Percentiles rank a stretch among this genome's conserved stretches.
Conservation (phyloP, 1,140 invertebrate species). For the Triops longicaudatus region DNA sequence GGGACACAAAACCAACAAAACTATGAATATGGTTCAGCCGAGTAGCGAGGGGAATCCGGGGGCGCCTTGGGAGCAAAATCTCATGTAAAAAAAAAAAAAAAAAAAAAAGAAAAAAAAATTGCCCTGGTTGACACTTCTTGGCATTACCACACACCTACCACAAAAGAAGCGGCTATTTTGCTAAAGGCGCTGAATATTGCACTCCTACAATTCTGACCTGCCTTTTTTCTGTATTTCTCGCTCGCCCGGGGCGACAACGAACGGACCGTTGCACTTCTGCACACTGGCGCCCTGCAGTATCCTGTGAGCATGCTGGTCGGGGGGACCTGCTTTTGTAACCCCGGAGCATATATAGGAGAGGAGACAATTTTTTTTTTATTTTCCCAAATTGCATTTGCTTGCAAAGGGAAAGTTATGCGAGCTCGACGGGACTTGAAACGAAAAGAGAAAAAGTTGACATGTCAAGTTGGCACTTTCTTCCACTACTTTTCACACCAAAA, state of each 20-base stretch:
- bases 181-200: no score
- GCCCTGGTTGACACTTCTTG: background rate
- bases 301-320: no score
- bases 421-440: background rate
- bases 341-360: background rate
- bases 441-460: background rate
- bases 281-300: no score
- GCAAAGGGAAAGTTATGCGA: slow-evolving; percentile 7
- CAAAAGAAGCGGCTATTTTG: no score
- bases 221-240: no score
- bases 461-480: slow-evolving; percentile 14
- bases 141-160: no score
- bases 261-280: no score
- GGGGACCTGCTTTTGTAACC: no score
- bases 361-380: background rate
- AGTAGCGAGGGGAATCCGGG: background rate
- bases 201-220: no score
- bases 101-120: background rate
- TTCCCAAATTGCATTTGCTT: background rate
- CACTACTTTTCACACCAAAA: background rate
- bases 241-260: no score
- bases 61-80: background rate
- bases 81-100: background rate
- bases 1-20: background rate
- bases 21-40: background rate